Evolutionary conservation across 2,113 vertebrate genomes (phyloP).

Genomic region (Illadopsis cleaveri): DNA sequence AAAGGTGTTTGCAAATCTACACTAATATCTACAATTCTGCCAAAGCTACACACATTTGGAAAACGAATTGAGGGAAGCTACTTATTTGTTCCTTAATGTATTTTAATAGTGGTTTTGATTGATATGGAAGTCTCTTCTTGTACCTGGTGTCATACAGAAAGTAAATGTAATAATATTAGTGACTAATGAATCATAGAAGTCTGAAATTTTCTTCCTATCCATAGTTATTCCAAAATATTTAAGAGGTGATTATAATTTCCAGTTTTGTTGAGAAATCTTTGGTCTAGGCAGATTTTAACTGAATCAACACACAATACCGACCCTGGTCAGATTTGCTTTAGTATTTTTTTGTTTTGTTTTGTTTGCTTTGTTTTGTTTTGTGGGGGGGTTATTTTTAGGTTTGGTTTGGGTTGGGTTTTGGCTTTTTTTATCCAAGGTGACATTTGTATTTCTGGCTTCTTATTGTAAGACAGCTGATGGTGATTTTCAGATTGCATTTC

Average conservation of each 20-base stretch:
- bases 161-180: not conserved
- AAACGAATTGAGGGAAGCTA: not conserved
- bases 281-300: not conserved
- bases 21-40: not conserved
- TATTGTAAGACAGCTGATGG: no score
- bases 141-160: not conserved
- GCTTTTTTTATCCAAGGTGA: no score
- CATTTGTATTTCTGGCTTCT: no score
- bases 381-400: not conserved
- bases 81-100: not conserved
- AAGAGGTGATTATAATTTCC: not conserved
- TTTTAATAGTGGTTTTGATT: not conserved
- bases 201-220: not conserved
- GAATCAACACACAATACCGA: not conserved
- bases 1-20: not conserved
- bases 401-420: not conserved
- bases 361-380: not conserved
- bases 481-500: no score
- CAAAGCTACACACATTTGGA: not conserved
- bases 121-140: not conserved
- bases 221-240: not conserved
- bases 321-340: not conserved
- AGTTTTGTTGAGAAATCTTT: not conserved
- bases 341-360: not conserved
- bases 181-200: not conserved